phyloP scores from a whole-genome alignment of 2,888 invertebrate genomes.

The Parnassius mnemosyne region DNA sequence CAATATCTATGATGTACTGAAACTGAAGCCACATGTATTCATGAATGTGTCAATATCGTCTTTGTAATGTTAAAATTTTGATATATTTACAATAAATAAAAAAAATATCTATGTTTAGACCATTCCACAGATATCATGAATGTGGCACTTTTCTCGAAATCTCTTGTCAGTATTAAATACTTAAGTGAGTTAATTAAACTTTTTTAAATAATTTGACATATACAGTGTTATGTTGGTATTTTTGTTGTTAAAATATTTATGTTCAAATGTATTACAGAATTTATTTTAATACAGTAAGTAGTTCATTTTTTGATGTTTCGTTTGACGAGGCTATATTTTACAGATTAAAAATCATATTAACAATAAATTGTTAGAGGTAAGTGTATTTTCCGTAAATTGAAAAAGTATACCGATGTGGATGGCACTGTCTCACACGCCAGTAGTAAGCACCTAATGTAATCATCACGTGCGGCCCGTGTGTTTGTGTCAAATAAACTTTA shows the following conservation, averaged over 20 bases:
- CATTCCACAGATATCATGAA: constrained; percentile 16
- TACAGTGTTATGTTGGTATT: neutral
- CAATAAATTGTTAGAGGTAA: constrained; percentile 8
- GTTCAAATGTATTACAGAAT: neutral
- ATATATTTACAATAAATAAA: constrained; percentile 28
- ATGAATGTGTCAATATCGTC: constrained; percentile 7
- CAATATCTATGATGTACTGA: constrained; percentile 17
- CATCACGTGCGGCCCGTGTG: constrained; percentile 7
- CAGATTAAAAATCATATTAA: constrained; percentile 1
- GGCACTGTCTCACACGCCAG: constrained; percentile 1
- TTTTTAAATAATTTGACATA: neutral
- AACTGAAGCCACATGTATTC: constrained; percentile 4
- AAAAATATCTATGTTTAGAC: constrained; percentile 3
- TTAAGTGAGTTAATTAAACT: neutral
- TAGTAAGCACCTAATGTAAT: neutral
- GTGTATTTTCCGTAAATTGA: constrained; percentile 7
- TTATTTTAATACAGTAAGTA: neutral
- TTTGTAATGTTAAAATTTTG: constrained; percentile 27
- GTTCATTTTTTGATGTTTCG: constrained; percentile 1
- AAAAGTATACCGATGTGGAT: neutral
- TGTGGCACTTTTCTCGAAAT: neutral
- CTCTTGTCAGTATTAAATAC: constrained; percentile 1
- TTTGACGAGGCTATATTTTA: constrained; percentile 5
- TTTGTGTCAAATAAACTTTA: constrained; percentile 27
- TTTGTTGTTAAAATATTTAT: neutral